Base-by-base conservation (phyloP, 1,140 invertebrate genomes). In the Popillia japonica region DNA sequence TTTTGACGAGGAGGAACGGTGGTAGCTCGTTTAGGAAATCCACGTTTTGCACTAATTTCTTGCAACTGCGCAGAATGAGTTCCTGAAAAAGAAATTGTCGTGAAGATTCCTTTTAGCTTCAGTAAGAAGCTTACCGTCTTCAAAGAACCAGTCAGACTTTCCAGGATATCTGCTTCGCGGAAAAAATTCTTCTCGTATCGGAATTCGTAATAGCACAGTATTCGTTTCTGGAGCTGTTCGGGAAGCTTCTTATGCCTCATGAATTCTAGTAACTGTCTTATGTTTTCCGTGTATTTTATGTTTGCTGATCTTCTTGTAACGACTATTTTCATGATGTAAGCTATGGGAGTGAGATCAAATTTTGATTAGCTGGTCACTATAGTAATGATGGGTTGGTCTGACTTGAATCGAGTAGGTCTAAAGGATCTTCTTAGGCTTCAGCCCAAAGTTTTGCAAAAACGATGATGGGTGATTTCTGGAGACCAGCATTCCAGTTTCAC, bases 11-110 rank as follows among this genome's bases (percentile, higher is more conserved):
- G 6, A 84, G 76, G 23, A 79, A 59, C 9, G 77, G 27, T 6
- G 84, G 83, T 40, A 85, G 61, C 44, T 81, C 78, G n/a, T 80
- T 80, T 55, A 85, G 81, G 40, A 85, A 79, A 17, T 79, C 76
- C 0, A 83, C 82, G 40, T 77, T 81, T 59, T 81, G 78, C 6
- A 85, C 79, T 23, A 84, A 73, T 22, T 81, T 84, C 22, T 78
- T 78, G 17, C 81, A 83, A 4, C 80, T 74, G 42, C 83, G 79
- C 78, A 75, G 22, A 80, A 55, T 27, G 83, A 83, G n/a, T 64
- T 64, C 61, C 23, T 84, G 61, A 64, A 64, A 22, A 0, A 11
- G 7, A 17, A 64, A 64, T 22, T 23, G 7, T 20, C 6, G 6
- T n/a, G 11, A n/a, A n/a, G 55, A n/a, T 10, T 42, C 6, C n/a